Base-by-base conservation (phyloP, 1,140 invertebrate genomes). In the Anthonomus grandis region DNA sequence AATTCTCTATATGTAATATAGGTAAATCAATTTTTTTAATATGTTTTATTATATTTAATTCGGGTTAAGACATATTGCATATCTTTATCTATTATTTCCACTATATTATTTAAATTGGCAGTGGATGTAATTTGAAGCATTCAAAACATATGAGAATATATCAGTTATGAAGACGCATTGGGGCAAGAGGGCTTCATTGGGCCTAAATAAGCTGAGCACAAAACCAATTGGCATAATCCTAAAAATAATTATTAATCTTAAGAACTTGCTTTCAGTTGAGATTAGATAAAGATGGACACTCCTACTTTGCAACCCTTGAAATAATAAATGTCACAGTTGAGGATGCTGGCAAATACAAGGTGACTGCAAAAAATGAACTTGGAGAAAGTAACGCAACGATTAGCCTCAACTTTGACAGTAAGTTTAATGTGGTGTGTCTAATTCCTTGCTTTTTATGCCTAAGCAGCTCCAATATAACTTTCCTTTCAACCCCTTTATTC, bases 381-480 rank as follows among this genome's bases (percentile, higher is more conserved):
- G 93, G 93, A 71, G 93, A 96, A 79, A 94, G 91, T 71, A 95
- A 95, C 75, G 93, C 93, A 27, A 93, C 92, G 27, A 96, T 96
- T 75, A 95, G 91, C 75, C 84, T 96, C 48, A 96, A 96, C 79
- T 96, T 96, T 81, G 94, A 97, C 83, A 95, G 93, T 95, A 86
- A 94, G 91, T 91, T 69, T 22, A 42, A 57, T 59, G 58, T 63
- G 49, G 38, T 64, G 57, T 61, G 52, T 63, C 53, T 60, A 13
- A n/a, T n/a, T 64, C 51, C 54, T 63, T 60, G 63, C 62, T 67
- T 67, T 65, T 61, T 56, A 59, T 64, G 62, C 62, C 47, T 41
- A 53, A 59, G 49, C 49, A 42, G 49, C 44, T 31, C n/a, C 34
- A 39, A 42, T n/a, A 37, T 5, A 5, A 34, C 31, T 18, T 36